Conservation (phyloP, 2,888 invertebrate genomes). For the Masnerella sp. region DNA sequence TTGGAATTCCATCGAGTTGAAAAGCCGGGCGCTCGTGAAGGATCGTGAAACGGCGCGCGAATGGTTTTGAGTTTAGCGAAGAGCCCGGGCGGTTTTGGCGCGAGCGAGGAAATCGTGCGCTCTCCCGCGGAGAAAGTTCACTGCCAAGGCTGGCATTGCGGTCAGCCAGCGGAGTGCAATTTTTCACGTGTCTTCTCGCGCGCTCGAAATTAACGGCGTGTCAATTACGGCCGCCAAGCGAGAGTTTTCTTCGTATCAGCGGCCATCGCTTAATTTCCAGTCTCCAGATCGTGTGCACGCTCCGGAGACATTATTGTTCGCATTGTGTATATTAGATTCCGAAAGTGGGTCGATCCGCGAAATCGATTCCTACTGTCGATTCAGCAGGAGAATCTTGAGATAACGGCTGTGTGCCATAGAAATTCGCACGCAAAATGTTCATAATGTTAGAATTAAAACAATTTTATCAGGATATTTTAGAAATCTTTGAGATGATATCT, state of each 20-base stretch:
- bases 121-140: constrained; percentile 71
- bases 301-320: constrained; percentile 26
- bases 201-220: constrained; percentile 52
- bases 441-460: too few species aligned
- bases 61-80: not conserved
- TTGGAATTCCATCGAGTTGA: too few species aligned
- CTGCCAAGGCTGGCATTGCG: constrained; percentile 73
- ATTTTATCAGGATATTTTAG: too few species aligned
- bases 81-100: constrained; percentile 48
- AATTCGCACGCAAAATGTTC: too few species aligned
- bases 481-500: too few species aligned
- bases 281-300: constrained; percentile 17
- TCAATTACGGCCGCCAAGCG: constrained; percentile 43
- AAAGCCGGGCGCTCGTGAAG: too few species aligned
- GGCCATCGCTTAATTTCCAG: constrained; percentile 32
- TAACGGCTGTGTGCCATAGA: too few species aligned
- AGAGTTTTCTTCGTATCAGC: constrained; percentile 26
- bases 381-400: constrained; percentile 4
- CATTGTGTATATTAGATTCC: constrained; percentile 33
- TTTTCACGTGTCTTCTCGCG: constrained; percentile 58
- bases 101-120: constrained; percentile 61
- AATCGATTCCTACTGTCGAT: constrained; percentile 32
- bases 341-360: constrained; percentile 43
- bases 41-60: constrained; percentile 8
- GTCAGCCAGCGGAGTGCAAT: constrained; percentile 66